phyloP scores from a whole-genome alignment of 2,888 invertebrate genomes.

The Suillia variegata region DNA sequence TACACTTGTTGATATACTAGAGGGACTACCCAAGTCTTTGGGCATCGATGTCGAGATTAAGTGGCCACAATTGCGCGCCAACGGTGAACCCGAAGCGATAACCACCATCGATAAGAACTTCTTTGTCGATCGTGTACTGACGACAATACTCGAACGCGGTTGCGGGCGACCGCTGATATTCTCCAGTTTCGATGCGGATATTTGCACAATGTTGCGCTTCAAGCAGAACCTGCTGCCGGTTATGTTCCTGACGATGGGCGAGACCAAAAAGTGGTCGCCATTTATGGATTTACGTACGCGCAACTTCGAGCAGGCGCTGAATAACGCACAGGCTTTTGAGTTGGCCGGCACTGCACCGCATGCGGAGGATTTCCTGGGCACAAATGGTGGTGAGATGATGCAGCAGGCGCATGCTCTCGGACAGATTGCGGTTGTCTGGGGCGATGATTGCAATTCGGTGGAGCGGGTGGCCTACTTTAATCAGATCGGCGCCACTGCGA shows the following conservation, averaged over 20 bases:
- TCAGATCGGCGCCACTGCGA: conserved; percentile 87
- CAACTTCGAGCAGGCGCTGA: conserved; percentile 79
- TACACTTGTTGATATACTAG: conserved; percentile 81
- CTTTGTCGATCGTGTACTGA: conserved; percentile 85
- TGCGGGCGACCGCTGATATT: conserved; percentile 85
- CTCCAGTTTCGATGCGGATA: conserved; percentile 95
- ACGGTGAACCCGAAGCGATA: conserved; percentile 83
- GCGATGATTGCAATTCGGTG: conserved; percentile 90
- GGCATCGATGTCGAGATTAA: conserved; percentile 99
- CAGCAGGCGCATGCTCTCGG: conserved; percentile 74
- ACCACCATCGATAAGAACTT: conserved; percentile 86
- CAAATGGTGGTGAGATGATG: conserved; percentile 70
- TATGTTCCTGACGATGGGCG: conserved; percentile 73
- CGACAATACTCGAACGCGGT: conserved; percentile 80
- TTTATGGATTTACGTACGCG: conserved; percentile 85
- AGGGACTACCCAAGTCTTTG: conserved; percentile 78
- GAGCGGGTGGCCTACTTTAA: conserved; percentile 84
- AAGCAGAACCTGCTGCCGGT: conserved; percentile 98
- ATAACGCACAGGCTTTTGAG: conserved; percentile 80
- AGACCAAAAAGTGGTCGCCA: conserved; percentile 64
- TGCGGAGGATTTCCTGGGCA: conserved; percentile 86
- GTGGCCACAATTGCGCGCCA: conserved; percentile 87
- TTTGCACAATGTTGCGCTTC: conserved; percentile 88
- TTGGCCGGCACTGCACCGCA: conserved; percentile 90
- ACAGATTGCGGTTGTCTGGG: conserved; percentile 94